A percentile compares a stretch with the other conserved stretches of the same genome.
Conservation (phyloP, 1,140 invertebrate genomes). For the Harpegnathos saltator region DNA sequence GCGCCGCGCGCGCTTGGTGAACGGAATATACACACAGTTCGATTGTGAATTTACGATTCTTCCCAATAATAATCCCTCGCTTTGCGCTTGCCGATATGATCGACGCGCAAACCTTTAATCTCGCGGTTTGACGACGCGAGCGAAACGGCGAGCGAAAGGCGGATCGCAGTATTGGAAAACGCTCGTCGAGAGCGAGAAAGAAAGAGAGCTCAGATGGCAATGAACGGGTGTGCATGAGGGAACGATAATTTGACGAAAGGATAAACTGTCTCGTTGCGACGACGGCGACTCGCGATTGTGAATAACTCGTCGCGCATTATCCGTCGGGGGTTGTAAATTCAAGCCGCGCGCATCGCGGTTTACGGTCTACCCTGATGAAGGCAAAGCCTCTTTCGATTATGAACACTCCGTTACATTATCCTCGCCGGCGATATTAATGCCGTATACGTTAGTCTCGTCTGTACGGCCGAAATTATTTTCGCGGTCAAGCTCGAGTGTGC, state of each 20-base stretch:
- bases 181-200: not conserved
- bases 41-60: not conserved
- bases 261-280: not conserved
- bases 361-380: slow-evolving; percentile 15
- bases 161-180: not conserved
- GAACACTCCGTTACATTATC: slow-evolving; percentile 32
- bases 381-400: slow-evolving; percentile 31
- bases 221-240: not conserved
- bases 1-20: not conserved
- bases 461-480: not conserved
- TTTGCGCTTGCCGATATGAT: not conserved
- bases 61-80: not conserved
- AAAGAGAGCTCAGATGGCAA: too few species aligned
- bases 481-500: not conserved
- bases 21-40: not conserved
- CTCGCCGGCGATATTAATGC: not conserved
- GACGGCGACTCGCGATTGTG: too few species aligned
- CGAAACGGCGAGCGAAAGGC: not conserved
- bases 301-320: slow-evolving; percentile 24
- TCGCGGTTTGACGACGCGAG: not conserved
- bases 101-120: not conserved
- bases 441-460: not conserved
- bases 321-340: slow-evolving; percentile 19
- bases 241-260: not conserved
- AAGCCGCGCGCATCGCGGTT: slow-evolving; percentile 1